phyloP scores from a whole-genome alignment of 2,797 vertebrate species.

The Synaphobranchus kaupii region DNA sequence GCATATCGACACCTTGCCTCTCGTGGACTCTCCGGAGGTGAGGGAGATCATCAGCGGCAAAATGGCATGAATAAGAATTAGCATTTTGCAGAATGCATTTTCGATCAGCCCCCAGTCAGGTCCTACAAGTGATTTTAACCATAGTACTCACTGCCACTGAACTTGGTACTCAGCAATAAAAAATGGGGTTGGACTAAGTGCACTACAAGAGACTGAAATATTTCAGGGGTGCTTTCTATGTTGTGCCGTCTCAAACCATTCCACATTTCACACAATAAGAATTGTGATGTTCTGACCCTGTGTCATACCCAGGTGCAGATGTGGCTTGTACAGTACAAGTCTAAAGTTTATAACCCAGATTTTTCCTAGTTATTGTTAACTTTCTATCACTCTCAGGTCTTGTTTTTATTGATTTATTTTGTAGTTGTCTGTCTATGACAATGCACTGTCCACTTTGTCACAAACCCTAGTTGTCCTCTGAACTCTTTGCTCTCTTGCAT shows the following conservation, averaged over 20 bases:
- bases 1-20: slow-evolving; percentile 77
- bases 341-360: no score
- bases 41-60: slow-evolving; percentile 20
- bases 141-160: neutral
- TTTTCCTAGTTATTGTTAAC: no score
- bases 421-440: no score
- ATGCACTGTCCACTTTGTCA: no score
- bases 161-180: neutral
- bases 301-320: no score
- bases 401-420: no score
- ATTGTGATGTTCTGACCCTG: no score
- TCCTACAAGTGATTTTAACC: neutral
- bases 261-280: neutral
- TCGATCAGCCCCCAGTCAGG: neutral
- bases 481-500: no score
- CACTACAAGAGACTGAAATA: neutral
- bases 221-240: neutral
- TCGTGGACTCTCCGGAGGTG: slow-evolving; percentile 78
- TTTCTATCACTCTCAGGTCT: no score
- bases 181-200: neutral
- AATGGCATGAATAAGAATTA: neutral
- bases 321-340: no score
- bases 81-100: neutral
- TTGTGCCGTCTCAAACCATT: neutral
- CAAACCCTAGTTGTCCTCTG: no score